Evolutionary conservation across 2,113 vertebrate genomes (phyloP), one percentile per base, ranked within the genome.

Genomic region (Apteryx mantelli): DNA sequence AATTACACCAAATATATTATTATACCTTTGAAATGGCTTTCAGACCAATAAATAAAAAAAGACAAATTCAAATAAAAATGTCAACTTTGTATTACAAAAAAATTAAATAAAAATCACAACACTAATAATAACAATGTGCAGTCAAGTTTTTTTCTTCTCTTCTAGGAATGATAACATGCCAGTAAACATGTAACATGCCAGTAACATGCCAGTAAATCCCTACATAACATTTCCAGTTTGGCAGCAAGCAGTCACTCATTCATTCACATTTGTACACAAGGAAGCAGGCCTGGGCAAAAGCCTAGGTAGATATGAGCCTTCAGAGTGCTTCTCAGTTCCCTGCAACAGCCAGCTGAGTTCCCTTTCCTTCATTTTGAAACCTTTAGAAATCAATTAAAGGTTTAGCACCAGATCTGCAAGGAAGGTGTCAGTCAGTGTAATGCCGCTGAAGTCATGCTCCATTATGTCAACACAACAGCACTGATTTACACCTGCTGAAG

Each of bases 31-130:
- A 98, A 99, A 99, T 99, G 99, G 99, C 99, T 99, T 99, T 98
- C 98, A 99, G 99, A 99, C 98, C 99, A 99, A 99, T 99, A 99
- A 99, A 99, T 99, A 98, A 98, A 99, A 97, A 98, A 97, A 98
- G 97, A 98, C 98, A 98, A 98, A 98, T 98, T 98, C 98, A 98
- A 98, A 99, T 99, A 98, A 99, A 99, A 99, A 99, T 98, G 97
- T 97, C 97, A 97, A 97, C 97, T 98, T 98, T 98, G 98, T 97
- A 98, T 98, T 98, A 98, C 98, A 98, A 98, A 98, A 97, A 98
- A 98, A 97, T 98, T 96, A 98, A 99, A 99, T 99, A 99, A 99
- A 98, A 98, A 98, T 98, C 98, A 98, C 98, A 98, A 98, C 98
- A 98, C 97, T 99, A 99, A 98, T 98, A 99, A 99, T 98, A 99